Evolutionary conservation across 1,140 invertebrate genomes (phyloP), one percentile per base, ranked within the genome.

Genomic region (Magallana angulata): DNA sequence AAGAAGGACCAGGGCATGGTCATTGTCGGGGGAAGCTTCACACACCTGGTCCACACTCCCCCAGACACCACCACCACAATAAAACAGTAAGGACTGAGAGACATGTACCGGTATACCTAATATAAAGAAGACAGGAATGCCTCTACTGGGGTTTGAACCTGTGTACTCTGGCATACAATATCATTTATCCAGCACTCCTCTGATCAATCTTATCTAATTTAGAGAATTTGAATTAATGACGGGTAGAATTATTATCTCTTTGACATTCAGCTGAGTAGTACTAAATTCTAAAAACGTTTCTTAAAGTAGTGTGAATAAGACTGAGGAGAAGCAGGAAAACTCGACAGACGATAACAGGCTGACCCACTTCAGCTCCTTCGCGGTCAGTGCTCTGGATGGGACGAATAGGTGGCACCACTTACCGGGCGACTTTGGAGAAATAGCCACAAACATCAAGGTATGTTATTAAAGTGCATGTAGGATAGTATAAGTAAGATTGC

Each of bases 361-460:
- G 18, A 90, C 89, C 12, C 93, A 94, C 76, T 94, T 94, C 82
- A 92, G 93, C 7, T 93, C 93, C 7, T 94, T 92, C 90, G 93
- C 93, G 6, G 85, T 94, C 9, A 92, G 91, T 89, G 93, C 90
- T 58, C 86, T 71, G 48, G 90, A 92, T 89, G 93, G 93, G 12
- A 86, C 90, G 16, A 71, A 91, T 18, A 84, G 92, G 36, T 94
- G 93, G 93, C 92, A 92, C 48, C 93, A 94, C 82, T 88, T 93
- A 80, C 90, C 93, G 4, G 92, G 91, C 57, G 92, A 93, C 80
- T 94, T 93, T 89, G 90, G 89, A 58, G 89, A 91, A 81, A 82
- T 90, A 58, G 85, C 62, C 56, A 84, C 89, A 81, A 88, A 91
- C 59, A 86, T 89, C 6, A 91, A 91, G 90, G 91, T 91, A 82